These are phyloP conservation scores for Actinopyga echinites DNA, from an alignment of 53 echinoderm and acorn worm genomes.

Conservation along the genomic window DNA sequence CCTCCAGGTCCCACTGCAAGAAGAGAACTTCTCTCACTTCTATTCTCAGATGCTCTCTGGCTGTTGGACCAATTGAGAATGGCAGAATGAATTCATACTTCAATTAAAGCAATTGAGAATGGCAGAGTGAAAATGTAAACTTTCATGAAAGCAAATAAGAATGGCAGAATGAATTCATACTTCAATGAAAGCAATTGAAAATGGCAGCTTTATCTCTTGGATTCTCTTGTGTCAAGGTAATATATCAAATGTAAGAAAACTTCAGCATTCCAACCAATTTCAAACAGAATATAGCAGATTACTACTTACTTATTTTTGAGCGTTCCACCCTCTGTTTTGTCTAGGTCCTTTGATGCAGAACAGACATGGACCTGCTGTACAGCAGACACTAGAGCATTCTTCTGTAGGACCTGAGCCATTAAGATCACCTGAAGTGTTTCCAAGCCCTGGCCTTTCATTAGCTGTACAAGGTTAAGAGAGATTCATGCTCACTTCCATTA, in stretches of 20 bases:
- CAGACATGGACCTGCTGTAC: conserved; percentile 89
- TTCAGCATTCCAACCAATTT: too few relatives aligned
- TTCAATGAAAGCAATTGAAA: too few relatives aligned
- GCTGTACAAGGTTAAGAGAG: conserved; percentile 53
- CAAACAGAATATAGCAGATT: neutral
- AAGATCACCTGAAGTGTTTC: conserved; percentile 72
- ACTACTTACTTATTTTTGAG: conserved; percentile 29
- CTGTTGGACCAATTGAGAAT: too few relatives aligned
- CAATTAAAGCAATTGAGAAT: too few relatives aligned
- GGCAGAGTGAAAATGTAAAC: too few relatives aligned
- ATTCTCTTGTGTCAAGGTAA: too few relatives aligned
- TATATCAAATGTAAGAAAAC: too few relatives aligned
- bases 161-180: too few relatives aligned
- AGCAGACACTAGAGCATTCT: conserved; percentile 86
- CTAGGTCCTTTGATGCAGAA: conserved; percentile 2
- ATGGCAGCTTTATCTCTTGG: too few relatives aligned
- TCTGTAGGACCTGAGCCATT: conserved; percentile 80
- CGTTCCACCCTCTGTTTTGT: neutral
- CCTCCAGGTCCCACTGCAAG: neutral
- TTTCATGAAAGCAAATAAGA: too few relatives aligned
- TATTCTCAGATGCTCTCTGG: neutral
- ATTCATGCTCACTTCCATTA: too few relatives aligned
- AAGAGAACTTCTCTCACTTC: conserved; percentile 10
- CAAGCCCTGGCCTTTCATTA: conserved; percentile 70
- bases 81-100: too few relatives aligned